Evolutionary conservation across 1,140 invertebrate genomes (phyloP), one percentile per base, ranked within the genome.

Genomic region (Macrostomum lignano): DNA sequence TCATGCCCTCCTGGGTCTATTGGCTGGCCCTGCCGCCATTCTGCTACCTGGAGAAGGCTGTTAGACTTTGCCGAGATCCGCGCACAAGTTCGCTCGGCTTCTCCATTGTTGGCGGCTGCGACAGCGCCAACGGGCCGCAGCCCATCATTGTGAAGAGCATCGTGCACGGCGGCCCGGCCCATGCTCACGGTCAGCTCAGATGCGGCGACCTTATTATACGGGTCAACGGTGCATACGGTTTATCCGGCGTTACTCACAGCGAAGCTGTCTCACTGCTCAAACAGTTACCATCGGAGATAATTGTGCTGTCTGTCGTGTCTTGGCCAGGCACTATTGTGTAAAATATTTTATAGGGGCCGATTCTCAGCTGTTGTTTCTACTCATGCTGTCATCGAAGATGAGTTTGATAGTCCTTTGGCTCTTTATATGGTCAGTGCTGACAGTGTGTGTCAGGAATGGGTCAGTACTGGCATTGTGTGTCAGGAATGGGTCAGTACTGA

Each of bases 81-180:
- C 13, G 7, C 5, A 44, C 37, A 22, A 51, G 51, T 15, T 58
- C 52, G 40, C 45, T 64, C 17, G 63, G 62, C 2, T 64, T 65
- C 42, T 60, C 60, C 20, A 55, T 65, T 23, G 60, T 62, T 3
- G 63, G 63, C 14, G 63, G 63, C 2, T 44, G 45, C 30, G 60
- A 63, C 38, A 53, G 51, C 28, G 44, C 48, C n/a, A n/a, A n/a
- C n/a, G 13, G 24, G 9, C 41, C 47, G 19, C 48, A 62, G 37
- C 54, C 61, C 7, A 55, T 65, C 32, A 59, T 60, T 42, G 52
- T 65, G 14, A 57, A 64, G 25, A 60, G 61, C 37, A 53, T 65
- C 32, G 58, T 64, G 5, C 48, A 49, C 20, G 52, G 57, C 14
- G 61, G 60, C 7, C 58, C 60, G 7, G 62, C 62, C n/a, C 52